Evolutionary conservation across 2,113 vertebrate genomes (phyloP).

Genomic region (Hippocampus guttulatus): DNA sequence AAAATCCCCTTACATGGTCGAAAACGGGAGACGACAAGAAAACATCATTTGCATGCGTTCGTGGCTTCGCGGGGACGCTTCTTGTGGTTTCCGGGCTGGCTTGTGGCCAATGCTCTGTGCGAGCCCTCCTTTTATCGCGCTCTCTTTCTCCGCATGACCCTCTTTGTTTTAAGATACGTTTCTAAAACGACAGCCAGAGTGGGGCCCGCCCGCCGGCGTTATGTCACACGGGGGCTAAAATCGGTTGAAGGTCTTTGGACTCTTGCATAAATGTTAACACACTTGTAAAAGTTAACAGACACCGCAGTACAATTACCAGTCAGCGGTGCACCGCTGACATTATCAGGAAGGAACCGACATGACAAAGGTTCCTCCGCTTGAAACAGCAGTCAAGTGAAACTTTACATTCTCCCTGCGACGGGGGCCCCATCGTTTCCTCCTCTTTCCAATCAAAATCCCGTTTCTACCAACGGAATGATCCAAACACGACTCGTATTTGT

Average conservation of each 20-base stretch:
- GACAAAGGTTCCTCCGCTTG: slow-evolving; percentile 43
- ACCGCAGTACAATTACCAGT: slow-evolving; percentile 55
- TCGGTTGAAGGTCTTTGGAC: slow-evolving; percentile 43
- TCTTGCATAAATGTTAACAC: slow-evolving; percentile 67
- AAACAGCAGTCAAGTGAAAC: slow-evolving; percentile 47
- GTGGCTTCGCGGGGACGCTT: slow-evolving; percentile 13
- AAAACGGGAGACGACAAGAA: not conserved
- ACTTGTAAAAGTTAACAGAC: slow-evolving; percentile 60
- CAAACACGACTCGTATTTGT: slow-evolving; percentile 52
- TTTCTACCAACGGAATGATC: slow-evolving; percentile 50
- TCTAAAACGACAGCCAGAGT: slow-evolving; percentile 13
- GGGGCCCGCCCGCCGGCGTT: not conserved
- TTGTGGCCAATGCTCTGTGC: slow-evolving; percentile 25
- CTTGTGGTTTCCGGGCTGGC: slow-evolving; percentile 39
- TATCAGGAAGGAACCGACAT: slow-evolving; percentile 58
- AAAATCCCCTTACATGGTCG: slow-evolving; percentile 3
- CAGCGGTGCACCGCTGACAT: slow-evolving; percentile 58
- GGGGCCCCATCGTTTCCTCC: slow-evolving; percentile 19
- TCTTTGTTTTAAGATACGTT: not conserved
- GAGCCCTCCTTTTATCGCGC: not conserved
- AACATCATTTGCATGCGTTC: slow-evolving; percentile 13
- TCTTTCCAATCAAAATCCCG: slow-evolving; percentile 56
- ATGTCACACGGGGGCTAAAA: slow-evolving; percentile 40
- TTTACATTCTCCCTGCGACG: slow-evolving; percentile 52
- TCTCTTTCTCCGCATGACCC: slow-evolving; percentile 1